A percentile compares a stretch with the other conserved stretches of the same genome.
phyloP scores from a whole-genome alignment of 2,888 invertebrate genomes.

The Suillia variegata region DNA sequence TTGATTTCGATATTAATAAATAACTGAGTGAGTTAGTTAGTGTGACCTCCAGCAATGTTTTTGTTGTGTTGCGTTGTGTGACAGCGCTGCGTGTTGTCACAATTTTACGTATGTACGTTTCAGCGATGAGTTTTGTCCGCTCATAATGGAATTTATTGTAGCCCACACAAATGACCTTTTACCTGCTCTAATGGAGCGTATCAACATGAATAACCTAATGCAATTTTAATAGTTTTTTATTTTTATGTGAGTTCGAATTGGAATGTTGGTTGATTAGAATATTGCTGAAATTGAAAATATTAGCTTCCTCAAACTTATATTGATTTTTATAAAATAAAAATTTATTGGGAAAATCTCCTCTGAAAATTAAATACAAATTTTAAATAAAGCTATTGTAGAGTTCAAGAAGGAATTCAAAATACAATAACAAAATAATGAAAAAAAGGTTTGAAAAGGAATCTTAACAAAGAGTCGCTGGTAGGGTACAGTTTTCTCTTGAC shows the following conservation, averaged over 20 bases:
- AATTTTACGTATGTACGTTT: background rate
- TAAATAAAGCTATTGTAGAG: too few species aligned
- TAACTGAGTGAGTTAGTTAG: background rate
- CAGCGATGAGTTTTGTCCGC: background rate
- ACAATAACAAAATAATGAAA: background rate
- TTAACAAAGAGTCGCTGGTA: too few species aligned
- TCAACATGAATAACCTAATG: background rate
- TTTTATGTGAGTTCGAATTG: background rate
- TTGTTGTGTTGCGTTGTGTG: background rate
- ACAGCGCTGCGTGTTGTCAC: background rate
- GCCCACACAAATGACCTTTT: too few species aligned
- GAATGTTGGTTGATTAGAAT: background rate
- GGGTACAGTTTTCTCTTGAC: too few species aligned
- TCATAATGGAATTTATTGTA: too few species aligned
- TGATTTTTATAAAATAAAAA: background rate
- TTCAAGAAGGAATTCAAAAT: background rate
- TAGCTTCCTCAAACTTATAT: background rate
- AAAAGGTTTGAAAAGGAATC: background rate
- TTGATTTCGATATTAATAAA: constrained; percentile 16
- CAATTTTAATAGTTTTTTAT: background rate
- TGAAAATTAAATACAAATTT: too few species aligned
- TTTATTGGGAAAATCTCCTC: background rate
- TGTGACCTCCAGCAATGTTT: background rate
- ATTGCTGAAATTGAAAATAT: background rate
- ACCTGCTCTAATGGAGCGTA: constrained; percentile 15